Conservation (phyloP, 2,113 vertebrate genomes). For the Bettongia penicillata region DNA sequence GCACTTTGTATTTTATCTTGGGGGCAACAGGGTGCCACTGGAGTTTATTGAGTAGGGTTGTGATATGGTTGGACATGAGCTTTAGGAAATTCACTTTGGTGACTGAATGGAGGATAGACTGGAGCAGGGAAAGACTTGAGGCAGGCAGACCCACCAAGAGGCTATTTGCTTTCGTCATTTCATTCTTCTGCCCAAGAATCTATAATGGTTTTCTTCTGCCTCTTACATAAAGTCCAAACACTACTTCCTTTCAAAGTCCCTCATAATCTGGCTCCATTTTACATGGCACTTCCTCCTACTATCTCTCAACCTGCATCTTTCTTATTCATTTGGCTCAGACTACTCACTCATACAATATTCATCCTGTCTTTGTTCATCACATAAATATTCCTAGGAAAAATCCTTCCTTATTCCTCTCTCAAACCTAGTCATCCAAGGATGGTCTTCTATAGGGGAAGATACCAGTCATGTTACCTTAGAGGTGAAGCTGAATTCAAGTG, state of each 20-base stretch:
- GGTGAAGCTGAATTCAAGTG: constrained; percentile 16
- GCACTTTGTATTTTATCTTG: background rate
- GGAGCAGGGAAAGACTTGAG: background rate
- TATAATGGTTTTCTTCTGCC: constrained; percentile 19
- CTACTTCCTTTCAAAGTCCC: constrained; percentile 14
- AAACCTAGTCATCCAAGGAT: constrained; percentile 53
- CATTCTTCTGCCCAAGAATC: background rate
- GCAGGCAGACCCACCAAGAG: background rate
- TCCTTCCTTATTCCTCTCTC: constrained; percentile 42
- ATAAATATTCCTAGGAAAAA: constrained; percentile 42
- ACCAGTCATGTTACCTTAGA: background rate
- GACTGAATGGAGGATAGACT: background rate
- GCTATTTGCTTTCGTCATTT: background rate
- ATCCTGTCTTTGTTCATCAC: constrained; percentile 44
- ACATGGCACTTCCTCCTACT: constrained; percentile 38
- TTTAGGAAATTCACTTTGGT: background rate
- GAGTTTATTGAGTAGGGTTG: background rate
- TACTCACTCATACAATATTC: constrained; percentile 42
- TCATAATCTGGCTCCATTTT: constrained; percentile 42
- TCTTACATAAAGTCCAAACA: constrained; percentile 46
- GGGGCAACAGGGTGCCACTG: background rate
- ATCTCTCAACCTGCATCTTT: constrained; percentile 40
- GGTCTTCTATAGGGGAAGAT: background rate
- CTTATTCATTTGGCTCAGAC: constrained; percentile 28
- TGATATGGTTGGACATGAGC: background rate